Base-by-base conservation (phyloP, 2,888 invertebrate genomes). In the Rhamphomyia laevipes region DNA sequence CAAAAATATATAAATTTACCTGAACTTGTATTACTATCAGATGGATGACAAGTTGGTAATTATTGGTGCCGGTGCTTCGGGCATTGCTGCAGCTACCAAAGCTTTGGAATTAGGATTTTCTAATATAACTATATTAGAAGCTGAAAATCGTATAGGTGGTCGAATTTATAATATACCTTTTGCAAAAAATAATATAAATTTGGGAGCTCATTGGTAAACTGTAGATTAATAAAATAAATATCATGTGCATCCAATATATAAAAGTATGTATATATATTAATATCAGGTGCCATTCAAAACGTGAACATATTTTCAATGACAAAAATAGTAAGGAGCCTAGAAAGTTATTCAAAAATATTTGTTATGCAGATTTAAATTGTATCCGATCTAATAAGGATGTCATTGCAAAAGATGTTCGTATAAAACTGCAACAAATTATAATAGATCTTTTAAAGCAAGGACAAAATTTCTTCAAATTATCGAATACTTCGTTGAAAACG, bases 151-250 rank as follows among this genome's bases (percentile, higher is more conserved):
- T 33, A 73, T 82, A 46, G 84, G 84, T 0, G 84, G 84, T 1
- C 72, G 84, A 49, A 71, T 83, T 17, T 58, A 70, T 45, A 74
- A 76, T 0, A 67, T 75, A 3, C 67, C 70, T 0, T 77, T 74
- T 55, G 77, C 73, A 2, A 75, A 75, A 1, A 75, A 73, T 53
- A 66, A 75, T 6, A 70, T 86, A 6, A 87, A 88, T 62, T 60
- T 86, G 45, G 87, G 87, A 1, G 86, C 84, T 43, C 85, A 87
- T 56, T 88, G 86, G 86, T 82, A 16, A 18, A 33, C 16, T 12
- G n/a, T 44, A 33, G 5, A 13, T 35, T 2, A 27, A 6, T 27
- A 27, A 27, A 27, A 27, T 27, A 27, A 27, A 6, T 7, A 27
- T 21, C 3, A 21, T 21, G 7, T 7, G 9, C 23, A 27, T 7